Base-by-base conservation (phyloP, 1,140 invertebrate genomes). In the Vanessa atalanta region DNA sequence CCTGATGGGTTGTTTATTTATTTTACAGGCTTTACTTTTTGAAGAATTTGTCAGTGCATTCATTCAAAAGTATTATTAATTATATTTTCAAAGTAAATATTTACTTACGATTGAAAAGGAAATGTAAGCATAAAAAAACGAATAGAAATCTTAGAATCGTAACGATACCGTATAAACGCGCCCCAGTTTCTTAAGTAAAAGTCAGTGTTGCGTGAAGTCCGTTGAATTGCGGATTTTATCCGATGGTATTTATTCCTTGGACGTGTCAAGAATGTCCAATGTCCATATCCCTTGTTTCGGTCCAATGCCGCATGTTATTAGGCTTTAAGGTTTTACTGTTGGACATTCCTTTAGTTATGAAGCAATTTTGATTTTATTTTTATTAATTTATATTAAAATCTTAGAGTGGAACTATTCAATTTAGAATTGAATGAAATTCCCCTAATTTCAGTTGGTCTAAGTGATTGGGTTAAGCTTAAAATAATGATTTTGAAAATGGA, bases 181-280 rank as follows among this genome's bases (percentile, higher is more conserved):
- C 15, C 37, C 43, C 65, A 57, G 50, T 61, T 61, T 61, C 57
- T 61, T 61, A 57, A 77, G 67, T 77, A 73, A 73, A 77, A 78
- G 51, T 60, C 74, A 79, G 51, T 53, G 77, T 68, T 63, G 73
- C 74, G 73, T 81, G 65, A 83, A 81, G 73, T 77, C 70, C 74
- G 64, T 65, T 37, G 57, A 70, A 69, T 57, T 48, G 65, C 47
- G 67, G 69, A 64, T 75, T 73, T 80, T 77, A 75, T 81, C 76
- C 65, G 64, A 78, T 57, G 72, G 75, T 73, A 79, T 83, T 81
- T 79, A 81, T 83, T 83, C 74, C 75, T 61, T 48, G 70, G 72
- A 78, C 78, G 79, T 83, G 79, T 77, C 65, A 81, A 65, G 74
- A 79, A 81, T 81, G 67, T 77, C 72, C 77, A 79, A 81, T 81